A percentile compares a stretch with the other conserved stretches of the same genome.
phyloP scores from a whole-genome alignment of 1,140 invertebrate species.

The Whitmania pigra region DNA sequence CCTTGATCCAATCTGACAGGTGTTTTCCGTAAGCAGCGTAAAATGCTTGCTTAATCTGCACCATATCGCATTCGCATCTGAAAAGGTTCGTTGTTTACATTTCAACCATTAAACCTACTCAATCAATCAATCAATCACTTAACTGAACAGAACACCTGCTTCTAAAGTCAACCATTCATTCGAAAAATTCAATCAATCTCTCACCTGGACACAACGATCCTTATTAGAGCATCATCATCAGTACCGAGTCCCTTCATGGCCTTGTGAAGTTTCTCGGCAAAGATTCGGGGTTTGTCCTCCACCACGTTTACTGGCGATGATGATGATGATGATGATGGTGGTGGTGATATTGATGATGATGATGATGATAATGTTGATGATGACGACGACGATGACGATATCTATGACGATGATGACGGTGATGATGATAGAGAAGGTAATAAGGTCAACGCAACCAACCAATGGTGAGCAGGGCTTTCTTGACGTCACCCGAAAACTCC shows the following conservation, averaged over 20 bases:
- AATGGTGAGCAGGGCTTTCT: constrained; percentile 26
- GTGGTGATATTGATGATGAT: not conserved
- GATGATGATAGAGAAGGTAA: not conserved
- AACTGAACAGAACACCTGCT: no score
- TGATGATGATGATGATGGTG: not conserved
- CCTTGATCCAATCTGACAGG: constrained; percentile 26
- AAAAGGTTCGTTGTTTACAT: not conserved
- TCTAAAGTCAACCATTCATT: no score
- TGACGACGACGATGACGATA: not conserved
- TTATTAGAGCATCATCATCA: constrained; percentile 32
- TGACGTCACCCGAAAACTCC: constrained; percentile 31
- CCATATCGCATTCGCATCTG: constrained; percentile 40
- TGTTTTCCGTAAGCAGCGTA: constrained; percentile 26
- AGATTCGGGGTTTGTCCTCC: constrained; percentile 27
- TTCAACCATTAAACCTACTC: no score
- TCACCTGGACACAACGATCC: constrained; percentile 31
- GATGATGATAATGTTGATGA: not conserved
- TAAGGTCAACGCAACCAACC: constrained; percentile 17
- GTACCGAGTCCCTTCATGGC: constrained; percentile 35
- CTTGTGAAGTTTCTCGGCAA: constrained; percentile 29
- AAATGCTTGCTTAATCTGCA: constrained; percentile 39
- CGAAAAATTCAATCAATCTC: not conserved
- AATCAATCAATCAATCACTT: no score
- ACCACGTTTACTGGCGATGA: constrained; percentile 26
- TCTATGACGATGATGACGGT: not conserved